Evolutionary conservation across 1,140 invertebrate species (phyloP).

Genomic region (Drosophila teissieri): DNA sequence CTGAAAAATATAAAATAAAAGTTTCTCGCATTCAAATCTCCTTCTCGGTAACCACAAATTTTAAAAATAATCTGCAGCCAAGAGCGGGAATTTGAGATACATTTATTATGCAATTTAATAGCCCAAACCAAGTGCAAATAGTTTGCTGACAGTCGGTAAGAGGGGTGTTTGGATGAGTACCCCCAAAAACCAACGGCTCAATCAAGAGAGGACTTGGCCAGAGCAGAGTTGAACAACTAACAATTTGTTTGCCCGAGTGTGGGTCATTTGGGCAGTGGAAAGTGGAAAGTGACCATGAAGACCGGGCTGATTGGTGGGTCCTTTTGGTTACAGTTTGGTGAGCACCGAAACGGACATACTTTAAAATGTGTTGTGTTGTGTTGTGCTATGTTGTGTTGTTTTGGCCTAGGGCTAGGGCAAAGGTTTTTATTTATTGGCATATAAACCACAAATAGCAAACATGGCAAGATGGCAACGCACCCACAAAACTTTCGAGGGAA

Average conservation of each 20-base stretch:
- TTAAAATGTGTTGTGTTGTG: slow-evolving; percentile 66
- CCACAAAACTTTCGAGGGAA: slow-evolving; percentile 50
- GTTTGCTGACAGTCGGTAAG: slow-evolving; percentile 57
- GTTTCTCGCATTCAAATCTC: slow-evolving; percentile 15
- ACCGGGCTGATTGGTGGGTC: slow-evolving; percentile 21
- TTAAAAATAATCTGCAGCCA: slow-evolving; percentile 57
- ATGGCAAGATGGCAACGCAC: slow-evolving; percentile 65
- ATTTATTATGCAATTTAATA: slow-evolving; percentile 79
- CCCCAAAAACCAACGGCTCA: slow-evolving; percentile 71
- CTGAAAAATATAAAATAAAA: slow-evolving; percentile 5
- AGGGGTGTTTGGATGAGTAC: slow-evolving; percentile 1
- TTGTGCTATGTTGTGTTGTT: not conserved
- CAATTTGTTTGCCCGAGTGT: slow-evolving; percentile 55
- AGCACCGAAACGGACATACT: slow-evolving; percentile 50
- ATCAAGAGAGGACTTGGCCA: slow-evolving; percentile 59
- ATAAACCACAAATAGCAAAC: slow-evolving; percentile 80
- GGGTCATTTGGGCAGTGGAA: slow-evolving; percentile 54
- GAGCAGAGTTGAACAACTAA: slow-evolving; percentile 65
- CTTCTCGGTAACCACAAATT: slow-evolving; percentile 29
- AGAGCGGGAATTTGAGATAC: slow-evolving; percentile 46
- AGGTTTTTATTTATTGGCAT: slow-evolving; percentile 81
- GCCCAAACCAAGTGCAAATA: slow-evolving; percentile 78
- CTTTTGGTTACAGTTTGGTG: slow-evolving; percentile 57
- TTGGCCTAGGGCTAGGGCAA: slow-evolving; percentile 50
- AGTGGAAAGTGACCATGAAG: slow-evolving; percentile 5